These are phyloP conservation scores for Pachyseris speciosa DNA, from an alignment of 64 coral and sea anemone genomes.

Conservation along the genomic window DNA sequence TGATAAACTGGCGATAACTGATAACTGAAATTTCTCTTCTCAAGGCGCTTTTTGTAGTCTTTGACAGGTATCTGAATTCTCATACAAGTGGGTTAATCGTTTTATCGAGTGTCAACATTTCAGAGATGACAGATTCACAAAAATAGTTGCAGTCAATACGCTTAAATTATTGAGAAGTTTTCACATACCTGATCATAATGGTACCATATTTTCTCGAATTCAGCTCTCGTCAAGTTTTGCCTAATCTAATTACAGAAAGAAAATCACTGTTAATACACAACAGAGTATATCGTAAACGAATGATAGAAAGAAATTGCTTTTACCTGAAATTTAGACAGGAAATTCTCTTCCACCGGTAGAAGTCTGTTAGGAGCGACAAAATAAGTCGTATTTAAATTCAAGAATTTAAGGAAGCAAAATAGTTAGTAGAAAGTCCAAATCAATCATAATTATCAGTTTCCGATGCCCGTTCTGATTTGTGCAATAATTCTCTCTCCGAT, in stretches of 20 bases:
- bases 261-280: not conserved
- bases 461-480: not conserved
- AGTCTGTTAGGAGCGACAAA: slow-evolving; percentile 35
- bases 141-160: too few species aligned
- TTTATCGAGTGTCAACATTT: too few species aligned
- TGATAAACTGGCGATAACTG: too few species aligned
- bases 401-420: too few species aligned
- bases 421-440: too few species aligned
- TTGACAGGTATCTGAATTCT: too few species aligned
- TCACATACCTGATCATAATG: slow-evolving; percentile 83
- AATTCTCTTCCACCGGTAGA: slow-evolving; percentile 91
- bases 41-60: too few species aligned
- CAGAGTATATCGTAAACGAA: not conserved
- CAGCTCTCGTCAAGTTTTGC: slow-evolving; percentile 52
- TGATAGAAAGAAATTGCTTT: not conserved
- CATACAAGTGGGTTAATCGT: too few species aligned
- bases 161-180: not conserved
- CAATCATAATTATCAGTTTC: too few species aligned
- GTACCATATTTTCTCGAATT: slow-evolving; percentile 88
- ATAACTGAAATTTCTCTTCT: too few species aligned
- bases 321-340: slow-evolving; percentile 75
- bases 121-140: too few species aligned
- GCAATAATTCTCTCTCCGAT: not conserved
- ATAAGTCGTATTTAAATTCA: not conserved
- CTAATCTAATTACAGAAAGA: slow-evolving; percentile 9